Conservation (phyloP, 2,888 invertebrate genomes). For the Epinotia bilunana region DNA sequence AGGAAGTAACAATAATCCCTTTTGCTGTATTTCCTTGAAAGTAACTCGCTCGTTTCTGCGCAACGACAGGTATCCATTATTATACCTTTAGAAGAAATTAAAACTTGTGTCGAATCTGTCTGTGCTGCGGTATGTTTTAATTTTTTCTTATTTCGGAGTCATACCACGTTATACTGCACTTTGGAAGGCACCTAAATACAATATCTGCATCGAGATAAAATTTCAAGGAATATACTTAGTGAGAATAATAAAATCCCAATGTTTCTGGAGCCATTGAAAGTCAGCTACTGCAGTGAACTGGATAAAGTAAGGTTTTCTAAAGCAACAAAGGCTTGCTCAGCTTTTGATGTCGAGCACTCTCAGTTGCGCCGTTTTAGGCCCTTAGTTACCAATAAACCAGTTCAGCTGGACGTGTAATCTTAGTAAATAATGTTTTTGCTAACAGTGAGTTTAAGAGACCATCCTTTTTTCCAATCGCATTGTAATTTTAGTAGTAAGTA, state of each 20-base stretch:
- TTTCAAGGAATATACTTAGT: conserved; percentile 8
- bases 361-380: background rate
- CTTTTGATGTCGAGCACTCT: conserved; percentile 33
- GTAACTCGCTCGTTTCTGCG: background rate
- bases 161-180: background rate
- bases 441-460: background rate
- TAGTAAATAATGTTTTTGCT: background rate
- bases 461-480: background rate
- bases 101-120: conserved; percentile 7
- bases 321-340: conserved; percentile 29
- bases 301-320: conserved; percentile 33
- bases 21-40: conserved; percentile 6
- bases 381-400: background rate
- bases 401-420: background rate
- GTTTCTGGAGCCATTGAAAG: conserved; percentile 25
- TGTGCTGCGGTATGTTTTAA: background rate
- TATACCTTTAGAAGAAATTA: background rate
- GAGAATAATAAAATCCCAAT: conserved; percentile 27
- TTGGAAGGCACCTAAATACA: background rate
- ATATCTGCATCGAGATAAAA: conserved; percentile 14
- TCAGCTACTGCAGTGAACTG: conserved; percentile 15
- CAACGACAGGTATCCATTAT: background rate
- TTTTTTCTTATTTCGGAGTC: background rate
- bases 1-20: conserved; percentile 18
- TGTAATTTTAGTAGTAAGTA: background rate